Percentiles rank a stretch among this genome's conserved stretches.
These are phyloP conservation scores for Amazona ochrocephala DNA, from an alignment of 2,797 vertebrate genomes.

Conservation along the genomic window DNA sequence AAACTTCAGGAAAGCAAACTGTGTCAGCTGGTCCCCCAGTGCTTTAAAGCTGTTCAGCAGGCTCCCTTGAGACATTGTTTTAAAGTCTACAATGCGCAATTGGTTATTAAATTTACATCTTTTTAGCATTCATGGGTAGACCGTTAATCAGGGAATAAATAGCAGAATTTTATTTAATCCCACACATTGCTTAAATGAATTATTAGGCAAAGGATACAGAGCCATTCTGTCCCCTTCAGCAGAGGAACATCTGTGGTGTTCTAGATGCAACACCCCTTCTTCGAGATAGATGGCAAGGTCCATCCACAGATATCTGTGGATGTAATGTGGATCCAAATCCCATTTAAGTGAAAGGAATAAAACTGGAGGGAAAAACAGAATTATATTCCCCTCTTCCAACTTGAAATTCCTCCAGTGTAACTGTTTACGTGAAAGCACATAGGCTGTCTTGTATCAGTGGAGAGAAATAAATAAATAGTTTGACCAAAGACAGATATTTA, in stretches of 20 bases:
- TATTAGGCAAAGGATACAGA: background rate
- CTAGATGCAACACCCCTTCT: background rate
- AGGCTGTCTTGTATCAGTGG: background rate
- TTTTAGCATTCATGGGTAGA: background rate
- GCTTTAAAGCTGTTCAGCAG: conserved; percentile 17
- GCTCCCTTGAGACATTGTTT: background rate
- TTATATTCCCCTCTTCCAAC: background rate
- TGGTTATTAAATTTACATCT: conserved; percentile 14
- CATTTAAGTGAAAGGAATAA: background rate
- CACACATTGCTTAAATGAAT: background rate
- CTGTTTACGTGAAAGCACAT: background rate
- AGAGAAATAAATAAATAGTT: background rate
- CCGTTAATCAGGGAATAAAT: background rate
- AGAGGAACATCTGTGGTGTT: background rate
- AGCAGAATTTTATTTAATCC: background rate
- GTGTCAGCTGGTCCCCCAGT: background rate
- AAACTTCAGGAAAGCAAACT: conserved; percentile 51
- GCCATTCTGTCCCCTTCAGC: background rate
- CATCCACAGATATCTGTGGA: background rate
- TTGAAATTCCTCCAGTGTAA: background rate
- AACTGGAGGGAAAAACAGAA: background rate
- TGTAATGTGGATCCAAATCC: background rate
- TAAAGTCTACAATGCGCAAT: conserved; percentile 17
- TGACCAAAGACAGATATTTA: background rate
- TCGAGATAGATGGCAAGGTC: background rate